Percentiles rank a stretch among this genome's conserved stretches.
Evolutionary conservation across 2,113 vertebrate species (phyloP).

Genomic region (Ammodytes dubius): DNA sequence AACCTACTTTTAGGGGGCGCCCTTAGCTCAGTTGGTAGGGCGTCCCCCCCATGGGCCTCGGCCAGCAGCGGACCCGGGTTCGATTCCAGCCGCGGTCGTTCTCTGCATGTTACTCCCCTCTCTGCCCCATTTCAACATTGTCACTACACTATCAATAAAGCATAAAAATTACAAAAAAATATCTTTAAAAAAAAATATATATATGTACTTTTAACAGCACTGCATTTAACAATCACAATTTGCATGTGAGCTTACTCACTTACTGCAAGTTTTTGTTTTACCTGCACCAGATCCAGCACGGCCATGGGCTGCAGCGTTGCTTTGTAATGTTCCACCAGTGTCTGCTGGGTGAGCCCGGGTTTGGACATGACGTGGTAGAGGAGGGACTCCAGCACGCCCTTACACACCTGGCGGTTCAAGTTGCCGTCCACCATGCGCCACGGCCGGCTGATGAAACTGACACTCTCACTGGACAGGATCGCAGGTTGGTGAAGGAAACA

Average conservation of each 20-base stretch:
- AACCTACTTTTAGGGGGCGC: too few species aligned
- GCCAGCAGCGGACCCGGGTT: too few species aligned
- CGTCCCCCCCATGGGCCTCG: too few species aligned
- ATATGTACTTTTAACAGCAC: too few species aligned
- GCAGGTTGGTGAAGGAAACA: neutral
- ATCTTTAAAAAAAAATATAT: too few species aligned
- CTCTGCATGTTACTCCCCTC: too few species aligned
- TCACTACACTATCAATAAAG: too few species aligned
- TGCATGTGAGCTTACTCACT: neutral
- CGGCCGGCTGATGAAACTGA: constrained; percentile 91
- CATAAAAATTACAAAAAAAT: too few species aligned
- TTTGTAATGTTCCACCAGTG: constrained; percentile 89
- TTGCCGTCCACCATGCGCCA: constrained; percentile 94
- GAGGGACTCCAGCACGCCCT: constrained; percentile 94
- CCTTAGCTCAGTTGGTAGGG: too few species aligned
- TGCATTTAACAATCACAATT: too few species aligned
- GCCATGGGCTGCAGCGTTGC: constrained; percentile 90
- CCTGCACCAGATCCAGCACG: constrained; percentile 91
- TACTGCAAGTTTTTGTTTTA: constrained; percentile 47
- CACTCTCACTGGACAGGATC: neutral
- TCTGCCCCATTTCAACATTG: too few species aligned
- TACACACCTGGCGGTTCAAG: constrained; percentile 91
- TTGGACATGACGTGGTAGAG: constrained; percentile 92
- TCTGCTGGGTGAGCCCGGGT: constrained; percentile 87
- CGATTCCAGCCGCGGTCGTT: too few species aligned